These are phyloP conservation scores for Natrix natrix DNA, from an alignment of 2,797 vertebrate genomes.

Conservation along the genomic window DNA sequence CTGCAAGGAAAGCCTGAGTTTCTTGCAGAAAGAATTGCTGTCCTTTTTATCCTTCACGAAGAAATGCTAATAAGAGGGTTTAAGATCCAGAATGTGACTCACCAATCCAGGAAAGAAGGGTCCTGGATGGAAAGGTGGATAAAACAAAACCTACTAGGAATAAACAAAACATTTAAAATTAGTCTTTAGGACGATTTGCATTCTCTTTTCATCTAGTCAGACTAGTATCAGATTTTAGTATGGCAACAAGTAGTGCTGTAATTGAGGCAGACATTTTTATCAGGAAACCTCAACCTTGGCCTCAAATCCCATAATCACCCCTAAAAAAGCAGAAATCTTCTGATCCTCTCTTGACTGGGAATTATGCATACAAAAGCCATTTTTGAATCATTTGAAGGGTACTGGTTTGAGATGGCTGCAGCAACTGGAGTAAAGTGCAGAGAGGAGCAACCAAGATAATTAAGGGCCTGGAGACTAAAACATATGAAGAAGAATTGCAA, in stretches of 20 bases:
- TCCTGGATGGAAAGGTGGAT: constrained; percentile 34
- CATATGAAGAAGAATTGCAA: neutral
- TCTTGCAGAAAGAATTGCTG: constrained; percentile 38
- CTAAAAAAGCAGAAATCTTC: neutral
- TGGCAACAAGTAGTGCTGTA: neutral
- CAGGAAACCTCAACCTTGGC: neutral
- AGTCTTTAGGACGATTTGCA: constrained; percentile 34
- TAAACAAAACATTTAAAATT: constrained; percentile 40
- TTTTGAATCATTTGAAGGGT: neutral
- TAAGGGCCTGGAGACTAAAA: neutral
- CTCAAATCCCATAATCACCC: neutral
- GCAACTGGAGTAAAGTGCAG: neutral
- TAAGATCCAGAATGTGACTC: constrained; percentile 48
- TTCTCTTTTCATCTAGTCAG: neutral
- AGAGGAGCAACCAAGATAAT: neutral
- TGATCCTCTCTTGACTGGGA: neutral
- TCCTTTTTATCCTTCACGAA: neutral
- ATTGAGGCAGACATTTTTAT: too few species aligned
- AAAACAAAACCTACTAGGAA: constrained; percentile 52
- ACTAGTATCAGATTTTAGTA: neutral
- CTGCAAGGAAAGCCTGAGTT: constrained; percentile 25
- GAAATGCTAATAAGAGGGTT: neutral
- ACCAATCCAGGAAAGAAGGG: accelerated
- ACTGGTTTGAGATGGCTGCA: neutral
- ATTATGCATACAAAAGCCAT: neutral